Conservation (phyloP, 2,113 vertebrate species). For the Conger conger region DNA sequence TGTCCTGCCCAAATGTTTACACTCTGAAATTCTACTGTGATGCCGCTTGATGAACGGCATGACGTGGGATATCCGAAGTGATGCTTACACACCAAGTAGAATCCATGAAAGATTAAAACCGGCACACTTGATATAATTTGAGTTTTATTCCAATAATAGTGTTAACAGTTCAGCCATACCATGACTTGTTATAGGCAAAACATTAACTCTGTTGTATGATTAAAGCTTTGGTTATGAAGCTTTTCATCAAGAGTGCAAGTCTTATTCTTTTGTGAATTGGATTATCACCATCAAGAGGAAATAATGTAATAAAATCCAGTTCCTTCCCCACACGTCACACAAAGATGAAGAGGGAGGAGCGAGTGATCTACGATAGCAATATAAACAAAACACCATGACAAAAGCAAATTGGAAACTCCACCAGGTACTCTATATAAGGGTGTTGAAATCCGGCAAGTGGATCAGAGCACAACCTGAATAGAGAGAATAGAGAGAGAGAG, state of each 20-base stretch:
- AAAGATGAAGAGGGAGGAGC: neutral
- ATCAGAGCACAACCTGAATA: neutral
- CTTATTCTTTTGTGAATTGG: too few relatives aligned
- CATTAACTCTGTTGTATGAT: too few relatives aligned
- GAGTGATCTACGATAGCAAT: neutral
- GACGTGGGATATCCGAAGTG: neutral
- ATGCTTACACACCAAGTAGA: too few relatives aligned
- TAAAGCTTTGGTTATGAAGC: too few relatives aligned
- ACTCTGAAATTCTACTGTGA: neutral
- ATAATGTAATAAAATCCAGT: neutral
- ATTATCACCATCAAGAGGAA: neutral
- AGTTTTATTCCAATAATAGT: too few relatives aligned
- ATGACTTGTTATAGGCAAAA: too few relatives aligned
- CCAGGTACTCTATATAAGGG: neutral
- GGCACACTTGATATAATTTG: too few relatives aligned
- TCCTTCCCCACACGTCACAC: neutral
- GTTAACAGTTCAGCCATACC: too few relatives aligned
- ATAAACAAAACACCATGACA: neutral
- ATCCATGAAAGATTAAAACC: too few relatives aligned
- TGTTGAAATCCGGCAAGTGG: neutral
- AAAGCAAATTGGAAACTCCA: slow-evolving; percentile 2
- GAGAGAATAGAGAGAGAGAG: neutral
- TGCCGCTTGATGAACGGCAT: neutral
- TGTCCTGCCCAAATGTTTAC: too few relatives aligned
- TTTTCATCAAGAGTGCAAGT: too few relatives aligned